Conservation (phyloP, 2,888 invertebrate genomes). For the Unio pictorum region DNA sequence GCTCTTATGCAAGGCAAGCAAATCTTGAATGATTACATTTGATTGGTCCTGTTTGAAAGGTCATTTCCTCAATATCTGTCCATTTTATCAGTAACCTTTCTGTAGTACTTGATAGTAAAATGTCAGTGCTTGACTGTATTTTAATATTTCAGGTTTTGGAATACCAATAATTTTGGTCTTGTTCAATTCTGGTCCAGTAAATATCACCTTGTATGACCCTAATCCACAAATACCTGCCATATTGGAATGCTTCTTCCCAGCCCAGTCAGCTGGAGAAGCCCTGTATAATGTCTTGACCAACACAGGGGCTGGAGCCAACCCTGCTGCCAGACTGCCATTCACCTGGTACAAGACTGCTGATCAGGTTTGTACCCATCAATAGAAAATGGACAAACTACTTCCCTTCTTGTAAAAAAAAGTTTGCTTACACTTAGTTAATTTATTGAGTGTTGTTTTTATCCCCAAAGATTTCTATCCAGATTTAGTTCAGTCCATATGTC, state of each 20-base stretch:
- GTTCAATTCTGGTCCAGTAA: constrained; percentile 62
- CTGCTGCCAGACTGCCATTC: constrained; percentile 63
- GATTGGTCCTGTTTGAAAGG: no score
- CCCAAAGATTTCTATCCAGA: no score
- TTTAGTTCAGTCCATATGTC: no score
- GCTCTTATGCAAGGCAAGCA: no score
- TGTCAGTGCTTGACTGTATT: no score
- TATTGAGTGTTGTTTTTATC: no score
- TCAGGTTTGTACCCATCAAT: constrained; percentile 34
- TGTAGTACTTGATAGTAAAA: no score
- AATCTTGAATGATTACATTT: no score
- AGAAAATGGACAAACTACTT: no score
- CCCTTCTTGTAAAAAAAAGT: no score
- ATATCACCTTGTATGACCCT: constrained; percentile 50
- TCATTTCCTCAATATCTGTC: neutral
- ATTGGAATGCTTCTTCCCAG: constrained; percentile 65
- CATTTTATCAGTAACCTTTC: neutral
- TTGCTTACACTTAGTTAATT: no score
- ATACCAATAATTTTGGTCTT: constrained; percentile 53
- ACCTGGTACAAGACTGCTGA: constrained; percentile 59
- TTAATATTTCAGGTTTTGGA: neutral
- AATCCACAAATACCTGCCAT: constrained; percentile 49
- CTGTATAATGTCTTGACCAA: constrained; percentile 50
- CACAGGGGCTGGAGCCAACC: constrained; percentile 44
- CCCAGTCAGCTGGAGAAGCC: constrained; percentile 64